phyloP scores from a whole-genome alignment of 1,140 invertebrate genomes.

The Zophobas atratus region DNA sequence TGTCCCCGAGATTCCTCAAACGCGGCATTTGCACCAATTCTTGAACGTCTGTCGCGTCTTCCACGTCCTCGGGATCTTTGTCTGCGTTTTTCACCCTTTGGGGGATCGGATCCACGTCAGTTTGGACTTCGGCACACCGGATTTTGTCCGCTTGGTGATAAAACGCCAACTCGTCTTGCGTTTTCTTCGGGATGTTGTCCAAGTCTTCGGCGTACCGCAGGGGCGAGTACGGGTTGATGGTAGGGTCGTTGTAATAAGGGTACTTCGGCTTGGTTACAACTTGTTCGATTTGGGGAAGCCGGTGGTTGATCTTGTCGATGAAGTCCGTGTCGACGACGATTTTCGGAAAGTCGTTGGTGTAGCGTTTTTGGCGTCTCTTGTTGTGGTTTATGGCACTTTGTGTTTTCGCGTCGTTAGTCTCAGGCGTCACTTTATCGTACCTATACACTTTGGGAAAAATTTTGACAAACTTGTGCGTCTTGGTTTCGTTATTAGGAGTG shows the following conservation, averaged over 20 bases:
- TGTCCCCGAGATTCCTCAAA: constrained; percentile 75
- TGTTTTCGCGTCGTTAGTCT: constrained; percentile 15
- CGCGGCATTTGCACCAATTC: constrained; percentile 64
- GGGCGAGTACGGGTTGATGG: constrained; percentile 71
- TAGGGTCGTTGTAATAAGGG: constrained; percentile 61
- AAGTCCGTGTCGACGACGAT: constrained; percentile 51
- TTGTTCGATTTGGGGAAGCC: constrained; percentile 10
- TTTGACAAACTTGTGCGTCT: constrained; percentile 58
- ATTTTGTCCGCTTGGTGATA: constrained; percentile 70
- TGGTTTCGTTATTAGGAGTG: constrained; percentile 56
- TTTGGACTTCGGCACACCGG: constrained; percentile 71
- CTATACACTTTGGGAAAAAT: constrained; percentile 59
- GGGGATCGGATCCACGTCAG: constrained; percentile 70
- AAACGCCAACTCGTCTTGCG: constrained; percentile 72
- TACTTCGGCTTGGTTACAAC: constrained; percentile 54
- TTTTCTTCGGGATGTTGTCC: constrained; percentile 72
- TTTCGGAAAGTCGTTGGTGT: constrained; percentile 50
- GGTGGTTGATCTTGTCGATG: constrained; percentile 47
- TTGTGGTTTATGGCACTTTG: constrained; percentile 6
- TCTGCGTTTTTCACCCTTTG: constrained; percentile 70
- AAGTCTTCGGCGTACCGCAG: constrained; percentile 74
- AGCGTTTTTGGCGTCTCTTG: constrained; percentile 37
- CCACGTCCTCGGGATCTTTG: constrained; percentile 62
- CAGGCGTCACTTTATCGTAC: constrained; percentile 44
- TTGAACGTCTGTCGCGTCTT: constrained; percentile 59